phyloP scores from a whole-genome alignment of 1,140 invertebrate species.

The Drosophila ficusphila region DNA sequence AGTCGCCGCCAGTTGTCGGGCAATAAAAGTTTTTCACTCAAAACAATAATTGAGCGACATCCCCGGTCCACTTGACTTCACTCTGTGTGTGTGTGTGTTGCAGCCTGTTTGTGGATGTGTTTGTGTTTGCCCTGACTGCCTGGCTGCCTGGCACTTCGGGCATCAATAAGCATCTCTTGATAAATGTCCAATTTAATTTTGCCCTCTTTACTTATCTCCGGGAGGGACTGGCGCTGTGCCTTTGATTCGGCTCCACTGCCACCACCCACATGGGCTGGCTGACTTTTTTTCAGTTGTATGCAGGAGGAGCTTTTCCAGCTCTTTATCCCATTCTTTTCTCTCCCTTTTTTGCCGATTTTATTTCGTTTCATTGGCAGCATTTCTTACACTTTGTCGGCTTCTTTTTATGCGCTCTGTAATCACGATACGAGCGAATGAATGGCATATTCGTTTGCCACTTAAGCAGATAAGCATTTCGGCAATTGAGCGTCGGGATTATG shows the following conservation, averaged over 20 bases:
- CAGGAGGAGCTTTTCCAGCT: constrained; percentile 19
- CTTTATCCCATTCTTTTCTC: constrained; percentile 23
- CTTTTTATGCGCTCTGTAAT: constrained; percentile 54
- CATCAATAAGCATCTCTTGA: constrained; percentile 84
- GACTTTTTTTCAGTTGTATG: constrained; percentile 16
- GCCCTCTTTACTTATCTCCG: constrained; percentile 77
- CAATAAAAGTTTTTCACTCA: constrained; percentile 82
- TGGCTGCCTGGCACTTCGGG: constrained; percentile 55
- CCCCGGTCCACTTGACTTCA: constrained; percentile 62
- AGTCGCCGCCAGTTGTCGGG: constrained; percentile 37
- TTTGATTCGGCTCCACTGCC: constrained; percentile 27
- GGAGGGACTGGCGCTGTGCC: constrained; percentile 19
- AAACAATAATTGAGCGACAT: constrained; percentile 75
- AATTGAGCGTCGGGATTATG: constrained; percentile 30
- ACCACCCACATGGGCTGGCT: constrained; percentile 29
- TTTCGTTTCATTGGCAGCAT: constrained; percentile 65
- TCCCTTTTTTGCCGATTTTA: constrained; percentile 32
- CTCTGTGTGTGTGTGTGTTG: constrained; percentile 17
- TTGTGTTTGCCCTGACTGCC: constrained; percentile 37
- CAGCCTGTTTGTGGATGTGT: constrained; percentile 36
- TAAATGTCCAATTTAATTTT: constrained; percentile 84
- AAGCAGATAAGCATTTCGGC: constrained; percentile 43
- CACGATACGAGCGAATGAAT: constrained; percentile 60
- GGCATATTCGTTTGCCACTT: constrained; percentile 69
- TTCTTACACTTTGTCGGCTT: constrained; percentile 71